Evolutionary conservation across 2,888 invertebrate genomes (phyloP).

Genomic region (Clunio marinus): DNA sequence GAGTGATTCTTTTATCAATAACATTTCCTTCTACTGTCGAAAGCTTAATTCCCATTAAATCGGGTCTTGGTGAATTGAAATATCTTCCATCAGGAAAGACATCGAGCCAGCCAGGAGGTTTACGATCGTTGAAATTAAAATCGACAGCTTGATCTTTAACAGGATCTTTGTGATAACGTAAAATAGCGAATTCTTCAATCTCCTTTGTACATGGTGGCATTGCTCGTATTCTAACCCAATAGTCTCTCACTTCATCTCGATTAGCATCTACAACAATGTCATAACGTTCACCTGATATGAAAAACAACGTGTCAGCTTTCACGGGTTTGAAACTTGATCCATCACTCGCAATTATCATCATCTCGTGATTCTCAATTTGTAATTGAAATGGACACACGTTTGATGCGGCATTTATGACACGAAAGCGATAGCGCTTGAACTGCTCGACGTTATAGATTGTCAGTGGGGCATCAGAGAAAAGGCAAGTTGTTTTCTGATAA

Average conservation of each 20-base stretch:
- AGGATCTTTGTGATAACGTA: slow-evolving; percentile 5
- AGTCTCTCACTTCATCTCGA: slow-evolving; percentile 44
- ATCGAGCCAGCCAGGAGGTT: slow-evolving; percentile 10
- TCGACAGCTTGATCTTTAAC: neutral
- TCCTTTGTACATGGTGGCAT: slow-evolving; percentile 35
- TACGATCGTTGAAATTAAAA: neutral
- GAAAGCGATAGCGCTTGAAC: slow-evolving; percentile 20
- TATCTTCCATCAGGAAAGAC: neutral
- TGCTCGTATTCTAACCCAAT: slow-evolving; percentile 40
- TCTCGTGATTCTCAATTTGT: slow-evolving; percentile 44
- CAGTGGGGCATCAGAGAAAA: slow-evolving; percentile 40
- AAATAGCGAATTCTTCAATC: slow-evolving; percentile 39
- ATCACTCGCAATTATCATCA: slow-evolving; percentile 45
- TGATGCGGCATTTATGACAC: slow-evolving; percentile 23
- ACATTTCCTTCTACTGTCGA: slow-evolving; percentile 40
- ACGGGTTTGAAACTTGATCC: slow-evolving; percentile 42
- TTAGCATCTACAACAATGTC: slow-evolving; percentile 49
- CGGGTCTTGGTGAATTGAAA: slow-evolving; percentile 29
- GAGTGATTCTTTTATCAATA: slow-evolving; percentile 41
- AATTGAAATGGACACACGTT: slow-evolving; percentile 43
- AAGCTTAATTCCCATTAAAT: slow-evolving; percentile 42
- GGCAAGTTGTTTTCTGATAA: slow-evolving; percentile 21
- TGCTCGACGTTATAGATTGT: slow-evolving; percentile 14
- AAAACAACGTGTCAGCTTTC: slow-evolving; percentile 41
- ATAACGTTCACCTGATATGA: slow-evolving; percentile 51